These are phyloP conservation scores for Branchinecta lindahli DNA, from an alignment of 1,140 invertebrate genomes.

Conservation along the genomic window DNA sequence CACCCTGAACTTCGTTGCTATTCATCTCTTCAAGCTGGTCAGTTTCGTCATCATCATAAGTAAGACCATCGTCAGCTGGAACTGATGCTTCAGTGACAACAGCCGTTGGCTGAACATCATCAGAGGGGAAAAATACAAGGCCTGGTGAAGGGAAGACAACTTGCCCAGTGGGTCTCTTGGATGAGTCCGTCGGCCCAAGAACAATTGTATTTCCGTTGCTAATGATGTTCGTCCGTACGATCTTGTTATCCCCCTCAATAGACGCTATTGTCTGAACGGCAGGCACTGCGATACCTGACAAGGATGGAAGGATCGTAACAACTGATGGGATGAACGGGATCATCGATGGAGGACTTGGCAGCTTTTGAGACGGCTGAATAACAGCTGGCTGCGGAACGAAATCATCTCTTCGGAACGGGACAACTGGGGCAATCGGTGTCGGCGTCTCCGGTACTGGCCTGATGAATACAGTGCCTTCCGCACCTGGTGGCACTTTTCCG, in stretches of 20 bases:
- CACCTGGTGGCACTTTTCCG: slow-evolving; percentile 15
- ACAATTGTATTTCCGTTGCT: slow-evolving; percentile 18
- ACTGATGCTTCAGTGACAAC: not conserved
- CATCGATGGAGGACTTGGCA: not conserved
- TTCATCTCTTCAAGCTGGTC: not conserved
- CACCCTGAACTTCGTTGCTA: slow-evolving; percentile 12
- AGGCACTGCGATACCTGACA: slow-evolving; percentile 13
- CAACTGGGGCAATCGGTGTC: not conserved
- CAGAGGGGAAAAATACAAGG: not conserved
- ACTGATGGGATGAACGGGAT: not conserved
- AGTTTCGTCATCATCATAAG: slow-evolving; percentile 10
- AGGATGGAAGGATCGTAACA: not conserved
- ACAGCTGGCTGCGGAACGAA: not conserved
- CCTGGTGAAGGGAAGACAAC: slow-evolving; percentile 7
- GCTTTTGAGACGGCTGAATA: not conserved
- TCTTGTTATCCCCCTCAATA: slow-evolving; percentile 28
- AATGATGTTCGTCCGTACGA: slow-evolving; percentile 25
- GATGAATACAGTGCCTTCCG: slow-evolving; percentile 19
- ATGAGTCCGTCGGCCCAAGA: slow-evolving; percentile 15
- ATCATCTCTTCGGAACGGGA: not conserved
- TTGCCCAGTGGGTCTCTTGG: slow-evolving; percentile 1
- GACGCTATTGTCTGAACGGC: slow-evolving; percentile 27
- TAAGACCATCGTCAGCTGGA: not conserved
- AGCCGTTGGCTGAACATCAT: not conserved
- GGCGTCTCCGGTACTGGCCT: slow-evolving; percentile 13